phyloP scores from a whole-genome alignment of 2,797 vertebrate species.

The Micropoecilia bifurca region DNA sequence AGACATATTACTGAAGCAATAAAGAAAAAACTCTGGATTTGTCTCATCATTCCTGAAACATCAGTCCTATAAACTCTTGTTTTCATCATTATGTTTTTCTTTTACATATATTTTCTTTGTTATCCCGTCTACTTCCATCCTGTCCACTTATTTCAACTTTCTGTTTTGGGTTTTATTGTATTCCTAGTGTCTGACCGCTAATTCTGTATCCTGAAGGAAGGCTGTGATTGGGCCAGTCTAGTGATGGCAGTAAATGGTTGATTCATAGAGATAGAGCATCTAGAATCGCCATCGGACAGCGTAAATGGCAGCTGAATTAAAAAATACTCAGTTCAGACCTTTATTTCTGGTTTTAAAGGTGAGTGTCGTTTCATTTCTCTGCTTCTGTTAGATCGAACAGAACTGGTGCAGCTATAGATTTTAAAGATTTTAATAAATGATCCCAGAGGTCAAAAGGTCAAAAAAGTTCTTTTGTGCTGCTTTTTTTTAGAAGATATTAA shows the following conservation, averaged over 20 bases:
- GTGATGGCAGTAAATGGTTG: no score
- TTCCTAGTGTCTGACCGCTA: background rate
- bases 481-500: no score
- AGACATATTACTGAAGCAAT: slow-evolving; percentile 1
- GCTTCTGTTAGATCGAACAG: background rate
- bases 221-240: background rate
- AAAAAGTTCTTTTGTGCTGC: background rate
- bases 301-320: background rate
- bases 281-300: background rate
- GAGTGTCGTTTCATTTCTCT: background rate
- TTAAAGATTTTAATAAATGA: no score
- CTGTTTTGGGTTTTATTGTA: background rate
- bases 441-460: no score
- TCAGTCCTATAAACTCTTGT: background rate
- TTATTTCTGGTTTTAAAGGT: background rate
- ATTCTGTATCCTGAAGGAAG: background rate
- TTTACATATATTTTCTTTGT: background rate
- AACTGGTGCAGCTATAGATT: no score
- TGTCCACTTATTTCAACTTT: background rate
- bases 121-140: background rate
- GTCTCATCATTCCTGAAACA: background rate
- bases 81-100: background rate
- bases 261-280: background rate
- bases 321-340: background rate
- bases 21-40: slow-evolving; percentile 1